Percentiles rank a stretch among this genome's conserved stretches.
Evolutionary conservation across 2,113 vertebrate genomes (phyloP).

Genomic region (Saguinus imperator): DNA sequence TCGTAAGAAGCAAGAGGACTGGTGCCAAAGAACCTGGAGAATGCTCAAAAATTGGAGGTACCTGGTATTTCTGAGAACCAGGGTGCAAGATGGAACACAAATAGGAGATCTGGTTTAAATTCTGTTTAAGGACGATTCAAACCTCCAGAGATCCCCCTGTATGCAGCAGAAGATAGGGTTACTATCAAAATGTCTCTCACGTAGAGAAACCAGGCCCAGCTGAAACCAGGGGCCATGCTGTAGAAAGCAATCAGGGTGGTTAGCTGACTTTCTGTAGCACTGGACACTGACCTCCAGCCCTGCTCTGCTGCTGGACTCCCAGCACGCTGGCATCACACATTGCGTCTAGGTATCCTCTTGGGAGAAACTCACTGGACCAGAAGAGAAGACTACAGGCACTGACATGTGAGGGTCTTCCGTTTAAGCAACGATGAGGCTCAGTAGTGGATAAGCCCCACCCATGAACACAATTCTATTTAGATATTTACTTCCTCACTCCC

Average conservation of each 20-base stretch:
- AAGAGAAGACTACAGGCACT: background rate
- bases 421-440: background rate
- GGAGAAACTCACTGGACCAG: background rate
- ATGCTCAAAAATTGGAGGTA: too few species aligned
- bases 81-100: too few species aligned
- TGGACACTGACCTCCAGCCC: background rate
- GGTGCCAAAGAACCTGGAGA: too few species aligned
- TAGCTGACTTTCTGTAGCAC: background rate
- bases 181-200: background rate
- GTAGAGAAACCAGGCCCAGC: background rate
- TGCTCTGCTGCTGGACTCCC: background rate
- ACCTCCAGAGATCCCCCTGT: background rate
- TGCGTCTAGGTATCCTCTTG: rapidly evolving
- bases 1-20: background rate
- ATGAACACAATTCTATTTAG: too few species aligned
- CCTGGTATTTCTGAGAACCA: background rate
- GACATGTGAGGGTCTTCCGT: too few species aligned
- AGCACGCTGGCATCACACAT: rapidly evolving
- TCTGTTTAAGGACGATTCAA: background rate
- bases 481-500: background rate
- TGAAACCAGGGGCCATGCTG: rapidly evolving
- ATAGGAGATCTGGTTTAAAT: background rate
- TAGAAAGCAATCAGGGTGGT: too few species aligned
- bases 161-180: background rate
- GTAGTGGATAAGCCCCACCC: background rate